Percentiles rank a stretch among this genome's conserved stretches.
Conservation (phyloP, 2,797 vertebrate species). For the Amblyopsis hoosieri region DNA sequence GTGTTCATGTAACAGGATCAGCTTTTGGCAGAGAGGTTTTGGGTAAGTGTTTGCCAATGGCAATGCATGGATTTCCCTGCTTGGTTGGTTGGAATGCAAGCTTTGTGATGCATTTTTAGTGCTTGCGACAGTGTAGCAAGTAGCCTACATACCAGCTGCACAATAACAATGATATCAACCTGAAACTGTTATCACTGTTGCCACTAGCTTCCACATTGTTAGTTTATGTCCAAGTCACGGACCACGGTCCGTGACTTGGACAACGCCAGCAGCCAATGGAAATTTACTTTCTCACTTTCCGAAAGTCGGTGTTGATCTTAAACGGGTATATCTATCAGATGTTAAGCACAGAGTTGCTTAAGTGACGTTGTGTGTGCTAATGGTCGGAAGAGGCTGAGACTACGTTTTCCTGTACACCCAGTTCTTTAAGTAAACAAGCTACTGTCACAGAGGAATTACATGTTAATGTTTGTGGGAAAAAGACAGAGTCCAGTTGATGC, state of each 20-base stretch:
- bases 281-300: too few relatives aligned
- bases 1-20: slow-evolving; percentile 72
- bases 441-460: too few relatives aligned
- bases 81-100: slow-evolving; percentile 3
- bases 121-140: neutral
- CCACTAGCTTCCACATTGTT: slow-evolving; percentile 9
- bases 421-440: too few relatives aligned
- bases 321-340: too few relatives aligned
- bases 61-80: slow-evolving; percentile 34
- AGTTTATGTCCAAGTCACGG: slow-evolving; percentile 13
- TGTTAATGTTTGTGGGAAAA: too few relatives aligned
- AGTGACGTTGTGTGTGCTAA: too few relatives aligned
- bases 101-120: slow-evolving; percentile 2
- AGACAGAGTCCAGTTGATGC: too few relatives aligned
- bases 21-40: slow-evolving; percentile 79
- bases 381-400: too few relatives aligned
- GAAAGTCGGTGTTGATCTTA: too few relatives aligned
- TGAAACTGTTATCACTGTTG: slow-evolving; percentile 1
- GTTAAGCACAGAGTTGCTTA: too few relatives aligned
- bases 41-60: slow-evolving; percentile 64
- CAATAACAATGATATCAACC: neutral
- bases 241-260: neutral
- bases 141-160: slow-evolving; percentile 1
- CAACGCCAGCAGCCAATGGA: too few relatives aligned
- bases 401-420: too few relatives aligned